These are phyloP conservation scores for Hoplostethus mediterraneus DNA, from an alignment of 2,797 vertebrate genomes.

Conservation along the genomic window DNA sequence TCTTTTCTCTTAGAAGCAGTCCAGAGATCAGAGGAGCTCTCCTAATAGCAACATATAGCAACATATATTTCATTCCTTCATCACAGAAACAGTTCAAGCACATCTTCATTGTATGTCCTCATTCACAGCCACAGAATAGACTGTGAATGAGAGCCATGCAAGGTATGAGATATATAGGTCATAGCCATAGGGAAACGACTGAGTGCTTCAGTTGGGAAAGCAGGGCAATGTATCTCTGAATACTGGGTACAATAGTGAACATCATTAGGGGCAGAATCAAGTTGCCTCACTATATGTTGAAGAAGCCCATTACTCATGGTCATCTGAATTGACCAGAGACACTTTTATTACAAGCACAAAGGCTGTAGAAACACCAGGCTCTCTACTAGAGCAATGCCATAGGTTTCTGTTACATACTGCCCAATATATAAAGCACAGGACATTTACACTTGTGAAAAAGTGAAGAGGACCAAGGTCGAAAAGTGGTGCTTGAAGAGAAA, in stretches of 20 bases:
- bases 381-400: slow-evolving; percentile 33
- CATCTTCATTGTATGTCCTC: slow-evolving; percentile 16
- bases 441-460: neutral
- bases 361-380: slow-evolving; percentile 24
- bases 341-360: slow-evolving; percentile 61
- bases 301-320: slow-evolving; percentile 73
- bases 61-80: neutral
- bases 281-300: slow-evolving; percentile 60
- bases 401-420: slow-evolving; percentile 13
- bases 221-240: slow-evolving; percentile 38
- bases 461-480: too few species aligned
- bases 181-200: slow-evolving; percentile 29
- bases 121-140: too few species aligned
- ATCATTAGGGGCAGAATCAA: slow-evolving; percentile 44
- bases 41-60: neutral
- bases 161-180: slow-evolving; percentile 63
- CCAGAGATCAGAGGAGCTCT: slow-evolving; percentile 26
- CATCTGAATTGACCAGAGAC: slow-evolving; percentile 49
- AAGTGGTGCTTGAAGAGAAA: too few species aligned
- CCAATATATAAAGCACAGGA: neutral
- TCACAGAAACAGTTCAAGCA: neutral
- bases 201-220: slow-evolving; percentile 30
- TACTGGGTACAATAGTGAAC: slow-evolving; percentile 28
- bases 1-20: slow-evolving; percentile 27
- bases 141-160: slow-evolving; percentile 20